These are phyloP conservation scores for Tympanoctomys barrerae DNA, from an alignment of 2,797 vertebrate species.

Conservation along the genomic window DNA sequence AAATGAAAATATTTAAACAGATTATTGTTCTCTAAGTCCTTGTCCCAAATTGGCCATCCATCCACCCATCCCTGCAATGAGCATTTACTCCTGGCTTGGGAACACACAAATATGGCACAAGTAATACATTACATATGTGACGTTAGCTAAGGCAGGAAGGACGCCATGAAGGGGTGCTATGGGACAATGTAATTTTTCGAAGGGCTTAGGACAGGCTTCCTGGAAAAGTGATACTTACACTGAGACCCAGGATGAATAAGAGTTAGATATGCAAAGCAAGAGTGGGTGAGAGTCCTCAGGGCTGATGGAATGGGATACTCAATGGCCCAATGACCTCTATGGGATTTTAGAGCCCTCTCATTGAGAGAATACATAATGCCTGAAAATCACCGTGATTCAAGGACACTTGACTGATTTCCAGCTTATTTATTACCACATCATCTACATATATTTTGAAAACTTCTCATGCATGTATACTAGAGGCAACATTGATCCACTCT, in stretches of 20 bases:
- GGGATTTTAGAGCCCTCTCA: background rate
- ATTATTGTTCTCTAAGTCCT: slow-evolving; percentile 3
- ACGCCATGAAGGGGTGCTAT: background rate
- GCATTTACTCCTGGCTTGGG: slow-evolving; percentile 11
- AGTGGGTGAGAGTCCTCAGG: background rate
- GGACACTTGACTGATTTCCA: background rate
- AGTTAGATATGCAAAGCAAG: background rate
- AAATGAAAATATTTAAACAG: slow-evolving; percentile 58
- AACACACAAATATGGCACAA: background rate
- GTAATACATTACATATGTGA: background rate
- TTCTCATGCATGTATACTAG: background rate
- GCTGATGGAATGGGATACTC: background rate
- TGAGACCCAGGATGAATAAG: background rate
- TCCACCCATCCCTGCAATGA: background rate
- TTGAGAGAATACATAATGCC: background rate
- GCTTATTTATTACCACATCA: slow-evolving; percentile 8
- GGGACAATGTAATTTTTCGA: background rate
- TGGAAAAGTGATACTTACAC: background rate
- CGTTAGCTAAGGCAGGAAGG: background rate
- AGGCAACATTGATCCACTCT: background rate
- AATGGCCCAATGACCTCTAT: background rate
- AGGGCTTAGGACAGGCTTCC: background rate
- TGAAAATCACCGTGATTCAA: background rate
- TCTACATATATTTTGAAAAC: background rate
- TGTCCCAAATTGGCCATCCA: background rate